These are phyloP conservation scores for Cecropterus lyciades DNA, from an alignment of 1,140 invertebrate species.

Conservation along the genomic window DNA sequence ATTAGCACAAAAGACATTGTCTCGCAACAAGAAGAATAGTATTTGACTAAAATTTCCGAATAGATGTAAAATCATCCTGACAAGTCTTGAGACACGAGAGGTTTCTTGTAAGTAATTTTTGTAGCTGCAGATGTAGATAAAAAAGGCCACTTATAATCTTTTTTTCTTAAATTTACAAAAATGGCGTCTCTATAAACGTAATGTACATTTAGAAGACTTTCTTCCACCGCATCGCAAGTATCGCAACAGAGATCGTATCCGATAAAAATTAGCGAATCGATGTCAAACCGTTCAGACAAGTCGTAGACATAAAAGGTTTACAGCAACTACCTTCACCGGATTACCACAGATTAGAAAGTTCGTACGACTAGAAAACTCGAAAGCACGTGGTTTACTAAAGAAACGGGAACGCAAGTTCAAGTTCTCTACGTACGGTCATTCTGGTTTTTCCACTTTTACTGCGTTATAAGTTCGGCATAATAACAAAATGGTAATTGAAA, in stretches of 20 bases:
- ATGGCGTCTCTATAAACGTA: too few species aligned
- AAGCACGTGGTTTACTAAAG: slow-evolving; percentile 35
- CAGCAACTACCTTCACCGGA: slow-evolving; percentile 15
- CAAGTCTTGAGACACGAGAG: too few species aligned
- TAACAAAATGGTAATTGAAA: slow-evolving; percentile 25
- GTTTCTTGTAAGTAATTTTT: too few species aligned
- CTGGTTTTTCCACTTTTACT: slow-evolving; percentile 34
- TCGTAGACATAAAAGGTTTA: slow-evolving; percentile 25
- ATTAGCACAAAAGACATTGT: too few species aligned
- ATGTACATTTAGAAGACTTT: too few species aligned
- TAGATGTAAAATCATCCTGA: too few species aligned
- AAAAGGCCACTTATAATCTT: too few species aligned
- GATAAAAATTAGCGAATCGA: slow-evolving; percentile 5
- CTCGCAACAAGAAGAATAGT: too few species aligned
- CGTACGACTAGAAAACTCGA: slow-evolving; percentile 31
- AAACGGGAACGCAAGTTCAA: slow-evolving; percentile 33
- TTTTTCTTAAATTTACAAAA: too few species aligned
- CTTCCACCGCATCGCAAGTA: too few species aligned
- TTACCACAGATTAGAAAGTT: slow-evolving; percentile 36
- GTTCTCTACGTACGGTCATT: slow-evolving; percentile 17
- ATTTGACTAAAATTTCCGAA: too few species aligned
- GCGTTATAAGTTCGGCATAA: slow-evolving; percentile 13
- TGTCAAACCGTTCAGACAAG: slow-evolving; percentile 18
- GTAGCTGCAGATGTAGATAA: too few species aligned
- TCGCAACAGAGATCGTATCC: background rate